phyloP scores from a whole-genome alignment of 2,113 vertebrate genomes.

The Mustelus asterias region DNA sequence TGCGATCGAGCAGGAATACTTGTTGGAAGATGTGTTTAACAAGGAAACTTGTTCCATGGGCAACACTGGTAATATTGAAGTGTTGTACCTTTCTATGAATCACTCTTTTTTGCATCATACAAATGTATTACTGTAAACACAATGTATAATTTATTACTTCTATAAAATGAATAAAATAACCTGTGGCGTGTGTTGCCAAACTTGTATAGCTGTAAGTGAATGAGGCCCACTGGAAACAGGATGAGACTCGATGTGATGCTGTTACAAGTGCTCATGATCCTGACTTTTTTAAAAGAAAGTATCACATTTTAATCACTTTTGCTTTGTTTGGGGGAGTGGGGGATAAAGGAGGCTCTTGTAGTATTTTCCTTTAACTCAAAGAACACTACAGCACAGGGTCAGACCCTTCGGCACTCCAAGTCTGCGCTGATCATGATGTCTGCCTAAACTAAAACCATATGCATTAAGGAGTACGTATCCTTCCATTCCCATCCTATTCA shows the following conservation, averaged over 20 bases:
- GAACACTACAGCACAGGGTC: too few species aligned
- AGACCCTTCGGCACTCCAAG: too few species aligned
- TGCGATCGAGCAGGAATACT: not conserved
- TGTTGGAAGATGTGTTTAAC: not conserved
- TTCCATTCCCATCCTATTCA: too few species aligned
- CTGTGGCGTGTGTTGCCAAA: constrained; percentile 12
- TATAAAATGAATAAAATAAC: constrained; percentile 10
- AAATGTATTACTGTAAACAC: not conserved
- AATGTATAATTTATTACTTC: constrained; percentile 2
- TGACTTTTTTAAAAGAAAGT: not conserved
- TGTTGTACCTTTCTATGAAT: not conserved
- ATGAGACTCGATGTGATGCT: not conserved
- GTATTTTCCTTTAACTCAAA: not conserved
- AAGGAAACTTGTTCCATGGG: not conserved
- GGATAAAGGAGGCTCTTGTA: not conserved
- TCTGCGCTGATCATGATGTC: too few species aligned
- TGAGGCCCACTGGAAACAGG: not conserved
- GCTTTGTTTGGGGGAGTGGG: not conserved
- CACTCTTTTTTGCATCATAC: not conserved
- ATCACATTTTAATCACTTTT: not conserved
- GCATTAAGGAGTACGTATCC: too few species aligned
- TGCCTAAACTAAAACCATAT: too few species aligned
- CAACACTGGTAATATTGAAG: not conserved
- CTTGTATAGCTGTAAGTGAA: not conserved
- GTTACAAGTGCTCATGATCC: not conserved